phyloP scores from a whole-genome alignment of 53 echinoderm and acorn worm species.

The Henricia sp. region DNA sequence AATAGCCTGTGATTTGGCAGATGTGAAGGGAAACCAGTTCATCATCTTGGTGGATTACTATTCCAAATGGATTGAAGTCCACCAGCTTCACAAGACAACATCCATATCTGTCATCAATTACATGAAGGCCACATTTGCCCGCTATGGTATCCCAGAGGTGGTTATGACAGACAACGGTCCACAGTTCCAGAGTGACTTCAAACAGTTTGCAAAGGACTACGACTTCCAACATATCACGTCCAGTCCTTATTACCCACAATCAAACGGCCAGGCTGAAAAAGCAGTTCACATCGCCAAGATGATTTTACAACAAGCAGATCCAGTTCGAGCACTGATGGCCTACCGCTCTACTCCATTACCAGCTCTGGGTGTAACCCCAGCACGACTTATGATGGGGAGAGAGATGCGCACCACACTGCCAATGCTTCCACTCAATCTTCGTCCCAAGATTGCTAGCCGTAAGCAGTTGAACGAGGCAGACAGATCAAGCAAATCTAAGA shows the following conservation, averaged over 20 bases:
- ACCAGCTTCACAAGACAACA: conserved; percentile 5
- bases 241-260: conserved; percentile 4
- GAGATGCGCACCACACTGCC: too few species aligned
- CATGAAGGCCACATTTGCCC: conserved; percentile 11
- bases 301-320: background rate
- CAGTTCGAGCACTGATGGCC: background rate
- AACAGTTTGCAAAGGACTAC: background rate
- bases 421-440: too few species aligned
- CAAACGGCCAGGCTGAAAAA: conserved; percentile 11
- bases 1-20: conserved; percentile 35
- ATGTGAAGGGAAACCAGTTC: conserved; percentile 5
- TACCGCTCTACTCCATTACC: too few species aligned
- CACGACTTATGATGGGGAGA: too few species aligned
- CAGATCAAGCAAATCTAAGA: too few species aligned
- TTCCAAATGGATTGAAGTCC: conserved; percentile 27
- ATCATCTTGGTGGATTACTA: conserved; percentile 13
- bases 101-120: conserved; percentile 23
- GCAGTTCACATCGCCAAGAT: conserved; percentile 8
- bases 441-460: too few species aligned
- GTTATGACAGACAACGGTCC: conserved; percentile 33
- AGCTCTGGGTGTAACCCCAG: too few species aligned
- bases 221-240: background rate
- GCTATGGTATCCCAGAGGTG: conserved; percentile 50
- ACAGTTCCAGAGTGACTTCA: background rate
- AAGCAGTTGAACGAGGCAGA: too few species aligned